Base-by-base conservation (phyloP, 2,113 vertebrate genomes). In the Otus sunia region DNA sequence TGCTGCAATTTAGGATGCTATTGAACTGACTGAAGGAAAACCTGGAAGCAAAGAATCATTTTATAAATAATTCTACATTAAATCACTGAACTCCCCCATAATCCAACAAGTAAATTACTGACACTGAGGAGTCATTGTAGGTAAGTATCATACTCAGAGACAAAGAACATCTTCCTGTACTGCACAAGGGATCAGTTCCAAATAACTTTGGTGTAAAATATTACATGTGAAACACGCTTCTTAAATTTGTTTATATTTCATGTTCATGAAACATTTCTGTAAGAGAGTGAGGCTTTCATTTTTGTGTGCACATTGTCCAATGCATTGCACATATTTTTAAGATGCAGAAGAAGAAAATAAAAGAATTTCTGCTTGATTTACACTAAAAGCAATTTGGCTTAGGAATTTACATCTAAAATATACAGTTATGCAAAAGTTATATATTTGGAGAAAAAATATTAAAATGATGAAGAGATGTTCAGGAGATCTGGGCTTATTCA, bases 201-300 rank as follows among this genome's bases (percentile, higher is more conserved):
- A 86, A 52, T 18, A 68, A 72, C 4, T 39, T 50, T 36, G 7
- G 11, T 45, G 25, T 43, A 80, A 76, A 83, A 43, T 43, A 62
- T 41, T 41, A n/a, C 15, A 32, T 18, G 8, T 30, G 47, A 86
- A 81, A 60, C 11, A 50, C 4, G 13, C 2, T 56, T 34, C 11
- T 60, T 62, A 29, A 36, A 15, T 4, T 29, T 56, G 16, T 63
- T 52, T 34, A 5, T 34, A 36, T 39, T 80, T 69, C 26, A 53
- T 14, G 11, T 27, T 56, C 8, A 47, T 34, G 3, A 52, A 86
- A 37, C 0, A 34, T 73, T 9, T 74, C 37, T n/a, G 9, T 52
- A 49, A 41, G 36, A 68, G 9, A 41, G 1, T 0, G 2, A 86
- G n/a, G 3, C 7, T 86, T 64, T 67, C 1, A 17, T 87, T 64